Base-by-base conservation (phyloP, 1,140 invertebrate species). In the Trypoxylus dichotomus region DNA sequence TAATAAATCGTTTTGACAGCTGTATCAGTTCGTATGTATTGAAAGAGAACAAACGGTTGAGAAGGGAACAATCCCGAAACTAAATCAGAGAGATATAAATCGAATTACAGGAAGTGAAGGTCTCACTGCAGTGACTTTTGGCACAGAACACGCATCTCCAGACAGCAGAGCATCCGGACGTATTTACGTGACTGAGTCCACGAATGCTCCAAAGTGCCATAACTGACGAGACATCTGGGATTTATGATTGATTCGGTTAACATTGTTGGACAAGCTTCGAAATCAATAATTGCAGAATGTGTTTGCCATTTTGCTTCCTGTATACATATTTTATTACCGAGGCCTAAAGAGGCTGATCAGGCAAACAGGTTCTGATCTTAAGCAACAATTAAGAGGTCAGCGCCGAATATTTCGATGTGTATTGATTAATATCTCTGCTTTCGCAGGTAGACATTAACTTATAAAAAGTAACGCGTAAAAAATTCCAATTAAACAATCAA, bases 211-310 rank as follows among this genome's bases (percentile, higher is more conserved):
- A 15, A 54, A 54, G 15, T 54, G 47, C 47, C 47, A 19, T 54
- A 54, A 54, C 47, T 54, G 47, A 54, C 47, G 47, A 54, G 47
- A 54, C 47, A 54, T 54, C 47, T 54, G 47, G 47, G 47, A 54
- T n/a, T 54, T 54, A 54, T 54, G 47, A 54, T 54, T 54, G 47
- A 54, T 54, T 54, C 47, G 47, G 47, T 54, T 54, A 54, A 54
- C 15, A 54, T 19, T 54, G 47, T 54, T 54, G 47, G 47, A 54
- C 47, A 54, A 6, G 15, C 47, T n/a, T 7, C 47, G 47, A 7
- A 15, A 54, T 54, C 47, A 54, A 54, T 54, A 54, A 54, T 54
- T 54, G 47, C 15, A 19, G 6, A 19, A 54, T 19, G 47, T 54
- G 47, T 19, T n/a, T 54, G 32, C 47, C 47, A 54, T 19, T 5